phyloP scores from a whole-genome alignment of 2,888 invertebrate genomes.

The Brachylomia viminalis region DNA sequence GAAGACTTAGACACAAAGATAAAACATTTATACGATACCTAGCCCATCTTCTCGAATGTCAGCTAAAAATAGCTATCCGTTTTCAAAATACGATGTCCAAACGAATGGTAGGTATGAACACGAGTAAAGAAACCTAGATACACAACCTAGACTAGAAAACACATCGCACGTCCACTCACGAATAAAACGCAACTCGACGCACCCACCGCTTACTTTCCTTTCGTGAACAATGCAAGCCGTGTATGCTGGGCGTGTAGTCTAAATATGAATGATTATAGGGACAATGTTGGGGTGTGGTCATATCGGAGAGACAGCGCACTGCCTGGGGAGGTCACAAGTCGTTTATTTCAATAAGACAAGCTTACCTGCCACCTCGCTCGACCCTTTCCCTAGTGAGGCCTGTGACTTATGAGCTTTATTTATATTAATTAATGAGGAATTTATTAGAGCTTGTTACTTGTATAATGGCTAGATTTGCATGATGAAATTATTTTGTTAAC shows the following conservation, averaged over 20 bases:
- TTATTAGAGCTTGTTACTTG: conserved; percentile 59
- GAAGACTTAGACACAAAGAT: not conserved
- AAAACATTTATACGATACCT: not conserved
- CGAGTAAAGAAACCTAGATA: not conserved
- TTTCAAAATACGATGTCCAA: not conserved
- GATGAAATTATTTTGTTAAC: conserved; percentile 14
- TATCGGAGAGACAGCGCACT: conserved; percentile 60
- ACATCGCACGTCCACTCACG: conserved; percentile 10
- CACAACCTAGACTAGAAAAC: not conserved
- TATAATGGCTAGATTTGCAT: conserved; percentile 21
- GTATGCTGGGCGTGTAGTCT: conserved; percentile 52
- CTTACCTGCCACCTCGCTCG: conserved; percentile 74
- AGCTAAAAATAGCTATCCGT: not conserved
- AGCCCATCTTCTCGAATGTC: not conserved
- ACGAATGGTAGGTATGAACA: not conserved
- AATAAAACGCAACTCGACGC: conserved; percentile 39
- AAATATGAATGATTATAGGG: conserved; percentile 68
- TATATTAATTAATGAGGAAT: conserved; percentile 76
- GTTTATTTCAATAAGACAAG: conserved; percentile 81
- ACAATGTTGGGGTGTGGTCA: conserved; percentile 56
- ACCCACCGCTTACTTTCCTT: conserved; percentile 44
- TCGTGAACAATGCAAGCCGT: conserved; percentile 51
- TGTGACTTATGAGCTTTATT: conserved; percentile 78
- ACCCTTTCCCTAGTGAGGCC: conserved; percentile 72
- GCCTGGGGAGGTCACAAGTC: conserved; percentile 75